Evolutionary conservation across 2,797 vertebrate genomes (phyloP).

Genomic region (Halcyon leucocephala): DNA sequence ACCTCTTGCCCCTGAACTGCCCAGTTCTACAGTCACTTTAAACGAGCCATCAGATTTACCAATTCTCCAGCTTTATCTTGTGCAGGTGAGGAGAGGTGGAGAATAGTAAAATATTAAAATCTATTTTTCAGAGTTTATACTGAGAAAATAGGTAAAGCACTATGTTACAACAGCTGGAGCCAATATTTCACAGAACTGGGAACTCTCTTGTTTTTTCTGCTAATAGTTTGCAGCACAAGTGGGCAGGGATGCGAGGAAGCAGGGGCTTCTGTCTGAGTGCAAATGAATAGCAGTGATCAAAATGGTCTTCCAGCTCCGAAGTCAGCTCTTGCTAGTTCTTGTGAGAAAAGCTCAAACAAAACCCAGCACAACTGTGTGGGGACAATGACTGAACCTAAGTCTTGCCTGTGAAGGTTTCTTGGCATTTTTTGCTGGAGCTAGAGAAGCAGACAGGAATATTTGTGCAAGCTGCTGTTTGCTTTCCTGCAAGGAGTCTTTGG

Average conservation of each 20-base stretch:
- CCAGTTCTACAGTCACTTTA: fast-evolving
- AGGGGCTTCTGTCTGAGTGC: not conserved
- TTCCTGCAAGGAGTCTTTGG: not conserved
- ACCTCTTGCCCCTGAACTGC: not conserved
- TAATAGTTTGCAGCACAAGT: not conserved
- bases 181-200: not conserved
- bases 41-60: not conserved
- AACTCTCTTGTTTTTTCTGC: not conserved
- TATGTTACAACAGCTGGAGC: not conserved
- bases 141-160: not conserved
- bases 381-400: not conserved
- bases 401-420: not conserved
- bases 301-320: not conserved
- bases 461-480: not conserved
- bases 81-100: not conserved
- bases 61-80: not conserved
- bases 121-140: not conserved
- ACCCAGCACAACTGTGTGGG: fast-evolving
- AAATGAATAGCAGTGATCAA: not conserved
- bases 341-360: not conserved
- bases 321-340: not conserved
- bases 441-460: not conserved
- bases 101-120: not conserved
- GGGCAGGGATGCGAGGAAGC: not conserved
- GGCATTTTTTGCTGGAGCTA: not conserved